Conservation (phyloP, 2,797 vertebrate species). For the Bufotes viridis region DNA sequence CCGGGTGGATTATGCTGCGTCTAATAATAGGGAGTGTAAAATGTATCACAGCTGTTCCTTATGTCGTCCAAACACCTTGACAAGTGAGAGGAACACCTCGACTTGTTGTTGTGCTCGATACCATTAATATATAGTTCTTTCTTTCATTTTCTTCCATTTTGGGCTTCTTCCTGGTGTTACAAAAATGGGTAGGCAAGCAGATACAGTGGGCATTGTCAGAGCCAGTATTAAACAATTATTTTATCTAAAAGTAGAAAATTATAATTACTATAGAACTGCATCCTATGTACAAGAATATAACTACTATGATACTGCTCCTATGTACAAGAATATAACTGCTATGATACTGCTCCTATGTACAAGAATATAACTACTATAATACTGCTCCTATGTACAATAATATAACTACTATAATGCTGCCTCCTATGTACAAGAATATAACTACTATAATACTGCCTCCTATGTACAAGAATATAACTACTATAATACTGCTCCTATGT, state of each 20-base stretch:
- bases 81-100: conserved; percentile 5
- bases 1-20: background rate
- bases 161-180: background rate
- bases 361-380: too few relatives aligned
- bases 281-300: background rate
- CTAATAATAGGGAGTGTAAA: conserved; percentile 33
- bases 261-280: background rate
- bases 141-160: background rate
- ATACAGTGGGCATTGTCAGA: background rate
- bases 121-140: too few relatives aligned
- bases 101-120: background rate
- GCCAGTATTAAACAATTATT: too few relatives aligned
- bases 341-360: too few relatives aligned
- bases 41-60: conserved; percentile 1
- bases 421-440: too few relatives aligned
- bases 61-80: background rate
- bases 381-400: too few relatives aligned
- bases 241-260: background rate
- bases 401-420: too few relatives aligned
- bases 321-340: too few relatives aligned
- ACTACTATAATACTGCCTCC: too few relatives aligned
- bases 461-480: too few relatives aligned
- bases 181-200: background rate
- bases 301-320: too few relatives aligned
- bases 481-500: too few relatives aligned